Evolutionary conservation across 1,140 invertebrate genomes (phyloP).

Genomic region (Calephelis nemesis): DNA sequence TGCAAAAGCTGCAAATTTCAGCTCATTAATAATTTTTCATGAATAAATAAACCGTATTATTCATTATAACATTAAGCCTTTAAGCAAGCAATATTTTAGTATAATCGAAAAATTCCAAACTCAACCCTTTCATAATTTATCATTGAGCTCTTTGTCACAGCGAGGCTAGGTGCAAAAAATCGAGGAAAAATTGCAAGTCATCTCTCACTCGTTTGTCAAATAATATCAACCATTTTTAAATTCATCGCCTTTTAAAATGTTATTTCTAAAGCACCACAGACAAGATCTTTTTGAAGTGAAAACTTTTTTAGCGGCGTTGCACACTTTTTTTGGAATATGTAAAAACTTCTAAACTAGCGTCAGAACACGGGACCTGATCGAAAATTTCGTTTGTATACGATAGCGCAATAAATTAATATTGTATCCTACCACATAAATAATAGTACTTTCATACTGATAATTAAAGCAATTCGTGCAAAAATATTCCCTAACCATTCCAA

Average conservation of each 20-base stretch:
- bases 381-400: too few relatives aligned
- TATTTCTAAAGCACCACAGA: slow-evolving; percentile 17
- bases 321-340: too few relatives aligned
- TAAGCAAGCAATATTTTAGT: slow-evolving; percentile 47
- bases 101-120: slow-evolving; percentile 62
- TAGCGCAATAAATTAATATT: too few relatives aligned
- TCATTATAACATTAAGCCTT: slow-evolving; percentile 37
- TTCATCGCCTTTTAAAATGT: slow-evolving; percentile 25
- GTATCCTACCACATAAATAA: too few relatives aligned
- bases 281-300: slow-evolving; percentile 20
- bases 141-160: slow-evolving; percentile 50
- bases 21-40: slow-evolving; percentile 15
- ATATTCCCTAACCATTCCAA: too few relatives aligned
- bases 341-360: too few relatives aligned
- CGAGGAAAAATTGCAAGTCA: slow-evolving; percentile 62
- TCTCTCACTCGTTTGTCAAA: slow-evolving; percentile 61
- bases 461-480: too few relatives aligned
- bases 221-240: slow-evolving; percentile 34
- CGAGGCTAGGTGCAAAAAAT: slow-evolving; percentile 58
- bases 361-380: too few relatives aligned
- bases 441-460: too few relatives aligned
- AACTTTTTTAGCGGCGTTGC: too few relatives aligned
- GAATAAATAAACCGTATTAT: slow-evolving; percentile 8
- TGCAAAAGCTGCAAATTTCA: slow-evolving; percentile 18
- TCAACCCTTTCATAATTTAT: slow-evolving; percentile 58